A percentile compares a stretch with the other conserved stretches of the same genome.
Conservation (phyloP, 2,888 invertebrate genomes). For the Cyaniris semiargus region DNA sequence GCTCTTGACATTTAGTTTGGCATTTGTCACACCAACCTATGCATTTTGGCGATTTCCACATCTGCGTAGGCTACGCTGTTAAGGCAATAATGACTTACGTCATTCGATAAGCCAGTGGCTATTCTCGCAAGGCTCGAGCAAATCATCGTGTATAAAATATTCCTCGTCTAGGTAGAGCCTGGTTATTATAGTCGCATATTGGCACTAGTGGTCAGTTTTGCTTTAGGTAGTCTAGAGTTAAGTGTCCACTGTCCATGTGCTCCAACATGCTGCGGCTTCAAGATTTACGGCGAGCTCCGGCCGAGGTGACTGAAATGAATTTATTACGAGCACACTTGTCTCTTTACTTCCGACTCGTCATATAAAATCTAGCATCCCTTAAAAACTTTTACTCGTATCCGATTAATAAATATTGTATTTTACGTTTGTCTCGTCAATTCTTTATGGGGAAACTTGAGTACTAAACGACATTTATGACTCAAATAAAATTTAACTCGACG, state of each 20-base stretch:
- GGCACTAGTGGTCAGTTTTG: constrained; percentile 5
- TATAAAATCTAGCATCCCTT: background rate
- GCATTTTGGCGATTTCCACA: constrained; percentile 14
- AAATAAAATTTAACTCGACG: constrained; percentile 25
- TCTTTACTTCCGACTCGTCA: background rate
- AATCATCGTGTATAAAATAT: background rate
- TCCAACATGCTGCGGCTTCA: background rate
- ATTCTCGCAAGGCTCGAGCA: background rate
- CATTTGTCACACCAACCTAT: constrained; percentile 1
- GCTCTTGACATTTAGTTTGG: constrained; percentile 14
- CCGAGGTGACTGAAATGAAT: constrained; percentile 7
- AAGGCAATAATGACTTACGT: constrained; percentile 1
- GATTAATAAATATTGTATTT: constrained; percentile 29
- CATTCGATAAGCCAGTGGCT: constrained; percentile 8
- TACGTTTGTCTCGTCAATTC: constrained; percentile 22
- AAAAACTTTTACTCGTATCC: background rate
- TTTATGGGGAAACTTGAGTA: constrained; percentile 21
- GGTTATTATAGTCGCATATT: background rate
- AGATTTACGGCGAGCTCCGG: background rate
- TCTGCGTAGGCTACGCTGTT: background rate
- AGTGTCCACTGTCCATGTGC: background rate
- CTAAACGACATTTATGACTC: constrained; percentile 20
- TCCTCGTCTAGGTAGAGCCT: background rate
- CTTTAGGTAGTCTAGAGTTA: background rate
- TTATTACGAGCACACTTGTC: background rate